Base-by-base conservation (phyloP, 2,113 vertebrate genomes). In the Lepus europaeus region DNA sequence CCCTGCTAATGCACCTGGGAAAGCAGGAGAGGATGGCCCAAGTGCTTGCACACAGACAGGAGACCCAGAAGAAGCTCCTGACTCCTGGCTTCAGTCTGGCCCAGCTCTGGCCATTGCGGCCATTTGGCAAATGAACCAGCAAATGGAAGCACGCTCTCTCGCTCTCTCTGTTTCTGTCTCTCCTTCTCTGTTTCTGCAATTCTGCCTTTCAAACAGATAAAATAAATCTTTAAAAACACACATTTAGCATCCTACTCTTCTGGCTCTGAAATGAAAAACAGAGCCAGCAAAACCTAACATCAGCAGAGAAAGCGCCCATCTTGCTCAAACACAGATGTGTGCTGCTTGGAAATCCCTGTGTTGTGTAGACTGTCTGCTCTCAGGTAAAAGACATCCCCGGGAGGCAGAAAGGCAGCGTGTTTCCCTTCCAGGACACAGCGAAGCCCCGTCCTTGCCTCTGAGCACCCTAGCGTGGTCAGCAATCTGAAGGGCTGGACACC, bases 171-270 rank as follows among this genome's bases (percentile, higher is more conserved):
- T 39, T 39, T 39, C 39, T 39, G 39, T 45, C 45, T 45, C 45
- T 45, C 45, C 45, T 45, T 45, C 39, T 39, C 45, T 45, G 45
- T 45, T 45, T 45, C 45, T 45, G 45, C 9, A 7, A 45, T 45
- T 45, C 45, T 45, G 45, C 45, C 45, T 45, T 45, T 45, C 45
- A 45, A 45, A 45, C 7, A 45, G 45, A 7, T 45, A 45, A 45
- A 45, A 45, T 45, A 45, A 45, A 45, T 45, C 45, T 33, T 27
- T 5, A 56, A 17, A n/a, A 78, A 73, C 20, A 56, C 2, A 29
- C 33, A 69, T 92, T 87, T 90, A 59, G 12, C 95, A 87, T 33
- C 22, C 27, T 63, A 85, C 45, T 76, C 84, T n/a, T 88, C n/a
- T 89, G 16, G 76, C 1, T 56, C 8, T 76, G 69, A 85, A 69